Evolutionary conservation across 2,797 vertebrate species (phyloP).

Genomic region (Xenentodon cancila): DNA sequence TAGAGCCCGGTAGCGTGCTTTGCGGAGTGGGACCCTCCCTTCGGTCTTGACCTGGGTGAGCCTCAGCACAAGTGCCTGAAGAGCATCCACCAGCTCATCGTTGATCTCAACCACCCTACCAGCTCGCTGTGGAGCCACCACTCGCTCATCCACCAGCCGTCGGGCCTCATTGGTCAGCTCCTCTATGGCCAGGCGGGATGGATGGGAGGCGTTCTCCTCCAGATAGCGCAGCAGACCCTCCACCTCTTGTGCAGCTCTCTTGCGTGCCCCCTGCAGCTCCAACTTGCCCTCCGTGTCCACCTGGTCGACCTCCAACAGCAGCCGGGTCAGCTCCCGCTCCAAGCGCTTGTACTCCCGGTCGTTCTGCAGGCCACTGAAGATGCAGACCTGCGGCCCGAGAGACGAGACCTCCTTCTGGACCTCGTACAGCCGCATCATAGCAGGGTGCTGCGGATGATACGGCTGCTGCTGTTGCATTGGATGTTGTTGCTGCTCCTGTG

Average conservation of each 20-base stretch:
- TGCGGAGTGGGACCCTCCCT: conserved; percentile 90
- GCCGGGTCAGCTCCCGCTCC: conserved; percentile 89
- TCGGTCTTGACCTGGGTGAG: conserved; percentile 96
- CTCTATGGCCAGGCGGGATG: conserved; percentile 89
- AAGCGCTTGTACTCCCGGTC: conserved; percentile 92
- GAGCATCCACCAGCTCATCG: conserved; percentile 91
- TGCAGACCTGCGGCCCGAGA: conserved; percentile 88
- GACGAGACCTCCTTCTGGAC: conserved; percentile 89
- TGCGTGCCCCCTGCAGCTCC: conserved; percentile 90
- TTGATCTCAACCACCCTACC: conserved; percentile 79
- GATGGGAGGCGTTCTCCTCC: conserved; percentile 93
- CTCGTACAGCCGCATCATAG: conserved; percentile 90
- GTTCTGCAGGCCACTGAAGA: conserved; percentile 91
- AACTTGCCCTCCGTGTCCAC: conserved; percentile 93
- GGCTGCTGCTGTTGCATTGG: conserved; percentile 76
- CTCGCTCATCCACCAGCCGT: conserved; percentile 85
- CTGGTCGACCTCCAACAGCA: conserved; percentile 94
- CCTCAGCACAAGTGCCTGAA: conserved; percentile 90
- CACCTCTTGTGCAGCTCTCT: conserved; percentile 90
- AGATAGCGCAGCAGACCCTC: conserved; percentile 92
- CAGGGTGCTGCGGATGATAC: conserved; percentile 87
- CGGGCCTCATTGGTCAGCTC: conserved; percentile 89
- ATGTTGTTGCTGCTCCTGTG: conserved; percentile 71
- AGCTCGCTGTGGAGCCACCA: conserved; percentile 85
- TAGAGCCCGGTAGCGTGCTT: conserved; percentile 92